Base-by-base conservation (phyloP, 2,888 invertebrate species). In the Trilocha varians region DNA sequence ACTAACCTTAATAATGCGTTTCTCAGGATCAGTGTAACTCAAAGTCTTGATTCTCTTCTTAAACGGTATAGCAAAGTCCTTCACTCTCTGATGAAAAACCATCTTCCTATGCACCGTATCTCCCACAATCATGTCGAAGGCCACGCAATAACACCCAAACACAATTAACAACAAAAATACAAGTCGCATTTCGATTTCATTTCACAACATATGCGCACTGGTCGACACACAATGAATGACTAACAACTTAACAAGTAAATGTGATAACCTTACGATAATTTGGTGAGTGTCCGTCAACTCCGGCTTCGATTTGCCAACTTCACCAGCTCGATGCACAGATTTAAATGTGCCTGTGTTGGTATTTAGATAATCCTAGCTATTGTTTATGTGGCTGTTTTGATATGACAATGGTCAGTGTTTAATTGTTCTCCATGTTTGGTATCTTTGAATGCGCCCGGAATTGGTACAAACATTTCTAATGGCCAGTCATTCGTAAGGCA, bases 61-160 rank as follows among this genome's bases (percentile, higher is more conserved):
- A 50, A 85, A 85, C 1, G 84, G 84, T 65, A 85, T 78, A 15
- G 84, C 84, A 25, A 82, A 79, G 40, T 83, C 80, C 54, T 85
- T 85, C 16, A 84, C 66, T 52, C 85, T 74, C 49, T 84, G 77
- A 45, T 85, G 84, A 53, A 80, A 84, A 43, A 85, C 78, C 84
- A 85, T 82, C 62, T 85, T 85, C 47, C 77, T 70, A 49, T 82
- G 84, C 49, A 85, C 80, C 2, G 75, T 82, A 48, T 85, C 84
- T 36, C 84, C 84, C 14, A 76, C 57, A 44, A 84, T 78, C 85
- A 85, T 85, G 50, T 85, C 84, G 64, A 55, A 69, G 44, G 64
- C 55, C 47, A 57, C 59, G 62, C 66, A 70, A 61, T 65, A 60
- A 52, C 64, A 65, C 57, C 63, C 52, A 56, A 62, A 65, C 48